Conservation (phyloP, 2,888 invertebrate species). For the Pseudoips prasinana region DNA sequence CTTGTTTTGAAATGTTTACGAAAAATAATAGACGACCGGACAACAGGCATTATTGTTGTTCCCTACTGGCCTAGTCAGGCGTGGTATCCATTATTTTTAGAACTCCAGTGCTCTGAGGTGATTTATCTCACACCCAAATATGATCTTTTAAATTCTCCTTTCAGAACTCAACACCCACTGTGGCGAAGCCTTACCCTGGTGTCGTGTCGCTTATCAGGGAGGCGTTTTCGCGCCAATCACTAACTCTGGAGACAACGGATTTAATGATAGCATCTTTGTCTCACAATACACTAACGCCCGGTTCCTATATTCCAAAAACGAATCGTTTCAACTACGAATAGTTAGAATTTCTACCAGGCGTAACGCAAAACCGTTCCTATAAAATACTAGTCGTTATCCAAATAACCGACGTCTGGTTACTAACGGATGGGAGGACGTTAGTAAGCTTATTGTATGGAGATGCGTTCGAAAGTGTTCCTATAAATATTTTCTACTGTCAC, state of each 20-base stretch:
- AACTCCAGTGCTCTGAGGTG: neutral
- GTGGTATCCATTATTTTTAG: neutral
- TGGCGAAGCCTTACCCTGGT: conserved; percentile 4
- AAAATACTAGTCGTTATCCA: too few relatives aligned
- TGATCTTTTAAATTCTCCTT: neutral
- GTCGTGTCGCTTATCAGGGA: conserved; percentile 2
- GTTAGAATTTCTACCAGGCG: too few relatives aligned
- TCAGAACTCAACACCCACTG: neutral
- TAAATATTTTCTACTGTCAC: too few relatives aligned
- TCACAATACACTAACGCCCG: neutral
- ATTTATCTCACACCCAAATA: neutral
- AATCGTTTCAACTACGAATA: too few relatives aligned
- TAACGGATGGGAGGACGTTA: neutral
- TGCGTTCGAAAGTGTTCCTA: too few relatives aligned
- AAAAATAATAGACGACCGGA: neutral
- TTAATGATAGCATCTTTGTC: neutral
- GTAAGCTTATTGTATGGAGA: too few relatives aligned
- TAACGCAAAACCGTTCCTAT: too few relatives aligned
- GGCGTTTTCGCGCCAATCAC: neutral
- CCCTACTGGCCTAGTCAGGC: neutral
- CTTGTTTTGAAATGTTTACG: neutral
- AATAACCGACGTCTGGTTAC: neutral
- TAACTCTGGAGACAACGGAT: neutral
- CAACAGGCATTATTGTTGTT: neutral
- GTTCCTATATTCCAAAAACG: too few relatives aligned